These are phyloP conservation scores for Formica exsecta DNA, from an alignment of 1,140 invertebrate species.

Conservation along the genomic window DNA sequence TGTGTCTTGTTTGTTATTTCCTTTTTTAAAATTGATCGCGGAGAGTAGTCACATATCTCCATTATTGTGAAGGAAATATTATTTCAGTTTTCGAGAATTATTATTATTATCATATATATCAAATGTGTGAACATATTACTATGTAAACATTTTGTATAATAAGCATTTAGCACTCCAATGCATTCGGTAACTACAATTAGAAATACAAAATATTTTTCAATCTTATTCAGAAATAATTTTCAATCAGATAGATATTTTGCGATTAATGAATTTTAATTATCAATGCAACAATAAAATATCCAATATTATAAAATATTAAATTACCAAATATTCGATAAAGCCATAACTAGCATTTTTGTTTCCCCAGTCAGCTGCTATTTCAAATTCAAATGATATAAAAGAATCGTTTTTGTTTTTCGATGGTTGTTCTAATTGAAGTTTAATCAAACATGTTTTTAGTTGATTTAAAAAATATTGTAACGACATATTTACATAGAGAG, in stretches of 20 bases:
- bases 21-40: neutral
- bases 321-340: slow-evolving; percentile 36
- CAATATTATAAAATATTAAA: slow-evolving; percentile 44
- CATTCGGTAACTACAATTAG: slow-evolving; percentile 17
- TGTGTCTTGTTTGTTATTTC: neutral
- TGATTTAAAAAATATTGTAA: neutral
- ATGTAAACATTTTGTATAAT: neutral
- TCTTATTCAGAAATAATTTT: slow-evolving; percentile 15
- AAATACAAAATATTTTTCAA: neutral
- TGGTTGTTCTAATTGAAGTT: neutral
- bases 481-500: neutral
- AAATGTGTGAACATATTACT: neutral
- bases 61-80: neutral
- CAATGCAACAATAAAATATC: neutral
- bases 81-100: neutral
- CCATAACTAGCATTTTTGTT: neutral
- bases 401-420: neutral
- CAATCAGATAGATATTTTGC: neutral
- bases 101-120: neutral
- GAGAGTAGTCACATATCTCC: neutral
- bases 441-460: neutral
- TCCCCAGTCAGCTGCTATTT: neutral
- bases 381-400: slow-evolving; percentile 38
- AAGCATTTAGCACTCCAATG: neutral
- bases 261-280: slow-evolving; percentile 34